These are phyloP conservation scores for Cordylochernes scorpioides DNA, from an alignment of 2,888 invertebrate species.

Conservation along the genomic window DNA sequence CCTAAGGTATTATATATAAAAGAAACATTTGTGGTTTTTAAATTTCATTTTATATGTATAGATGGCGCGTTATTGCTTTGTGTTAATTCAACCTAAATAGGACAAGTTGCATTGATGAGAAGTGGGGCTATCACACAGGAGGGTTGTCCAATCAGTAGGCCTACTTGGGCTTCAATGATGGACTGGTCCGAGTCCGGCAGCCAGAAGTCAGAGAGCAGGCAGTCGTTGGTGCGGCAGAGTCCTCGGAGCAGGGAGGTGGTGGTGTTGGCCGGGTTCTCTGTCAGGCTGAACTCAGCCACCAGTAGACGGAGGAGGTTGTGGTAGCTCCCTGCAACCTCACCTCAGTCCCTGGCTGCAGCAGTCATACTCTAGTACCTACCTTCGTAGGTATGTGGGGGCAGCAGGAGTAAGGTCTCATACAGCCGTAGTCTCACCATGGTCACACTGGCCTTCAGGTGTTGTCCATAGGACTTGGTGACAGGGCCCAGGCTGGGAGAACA, in stretches of 20 bases:
- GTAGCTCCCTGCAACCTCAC: constrained; percentile 37
- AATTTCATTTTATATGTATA: too few species aligned
- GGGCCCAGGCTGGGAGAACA: constrained; percentile 39
- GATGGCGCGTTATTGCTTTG: too few species aligned
- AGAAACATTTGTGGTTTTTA: too few species aligned
- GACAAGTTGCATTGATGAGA: too few species aligned
- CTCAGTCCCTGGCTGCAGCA: too few species aligned
- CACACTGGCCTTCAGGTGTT: constrained; percentile 70
- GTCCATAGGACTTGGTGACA: constrained; percentile 62
- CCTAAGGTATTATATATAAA: too few species aligned
- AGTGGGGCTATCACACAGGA: constrained; percentile 1
- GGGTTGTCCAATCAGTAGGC: too few species aligned
- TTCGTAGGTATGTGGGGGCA: constrained; percentile 54
- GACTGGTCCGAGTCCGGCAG: constrained; percentile 85
- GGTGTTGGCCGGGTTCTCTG: constrained; percentile 75
- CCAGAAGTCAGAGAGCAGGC: constrained; percentile 77
- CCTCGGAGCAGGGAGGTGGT: constrained; percentile 51
- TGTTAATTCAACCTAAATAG: too few species aligned
- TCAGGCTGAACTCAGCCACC: constrained; percentile 72
- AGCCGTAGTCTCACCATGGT: constrained; percentile 74
- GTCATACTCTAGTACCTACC: too few species aligned
- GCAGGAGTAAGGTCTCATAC: constrained; percentile 53
- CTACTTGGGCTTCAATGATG: constrained; percentile 85
- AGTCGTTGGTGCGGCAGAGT: constrained; percentile 65
- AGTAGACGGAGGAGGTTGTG: constrained; percentile 65